Evolutionary conservation across 2,113 vertebrate genomes (phyloP), one percentile per base, ranked within the genome.

Genomic region (Zosterops lateralis): DNA sequence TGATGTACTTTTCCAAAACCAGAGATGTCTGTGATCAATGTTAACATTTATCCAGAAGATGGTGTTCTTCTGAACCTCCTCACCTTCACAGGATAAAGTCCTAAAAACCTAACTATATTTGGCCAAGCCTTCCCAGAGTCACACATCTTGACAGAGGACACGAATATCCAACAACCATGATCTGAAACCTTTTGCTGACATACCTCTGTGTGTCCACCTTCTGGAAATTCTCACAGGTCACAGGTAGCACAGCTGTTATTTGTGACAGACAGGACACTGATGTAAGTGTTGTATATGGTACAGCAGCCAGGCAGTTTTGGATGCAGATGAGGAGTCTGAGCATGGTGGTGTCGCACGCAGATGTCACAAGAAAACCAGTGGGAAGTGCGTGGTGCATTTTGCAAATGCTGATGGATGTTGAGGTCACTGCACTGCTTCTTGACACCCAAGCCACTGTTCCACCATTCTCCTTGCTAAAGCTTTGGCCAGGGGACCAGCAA

Each of bases 271-370:
- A 48, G 34, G 32, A 28, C 51, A 21, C n/a, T 32, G 36, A 29
- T 40, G 21, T 4, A 2, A 8, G 7, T 31, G 12, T 21, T 10
- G 3, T 15, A 22, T 0, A 1, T 36, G 56, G 25, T 9, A 13
- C 36, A 40, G 8, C 22, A 67, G 38, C 32, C 74, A 78, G 53
- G 32, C 34, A 32, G 13, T 42, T 36, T 79, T 3, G 7, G 29
- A 48, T 44, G 8, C 84, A 73, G n/a, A 10, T 3, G n/a, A 58
- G 54, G 14, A 12, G 3, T 18, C 34, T 40, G 38, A 76, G 44
- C 10, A 3, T 58, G 21, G 32, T 1, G 14, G 14, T 67, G 32
- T 58, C 1, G 0, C 28, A 42, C 1, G 0, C 10, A 11, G n/a
- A 26, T 7, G 5, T 7, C 66, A 25, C 1, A 10, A 62, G 60